A percentile compares a stretch with the other conserved stretches of the same genome.
Evolutionary conservation across 2,888 invertebrate genomes (phyloP).

Genomic region (Drosophila silvestris): DNA sequence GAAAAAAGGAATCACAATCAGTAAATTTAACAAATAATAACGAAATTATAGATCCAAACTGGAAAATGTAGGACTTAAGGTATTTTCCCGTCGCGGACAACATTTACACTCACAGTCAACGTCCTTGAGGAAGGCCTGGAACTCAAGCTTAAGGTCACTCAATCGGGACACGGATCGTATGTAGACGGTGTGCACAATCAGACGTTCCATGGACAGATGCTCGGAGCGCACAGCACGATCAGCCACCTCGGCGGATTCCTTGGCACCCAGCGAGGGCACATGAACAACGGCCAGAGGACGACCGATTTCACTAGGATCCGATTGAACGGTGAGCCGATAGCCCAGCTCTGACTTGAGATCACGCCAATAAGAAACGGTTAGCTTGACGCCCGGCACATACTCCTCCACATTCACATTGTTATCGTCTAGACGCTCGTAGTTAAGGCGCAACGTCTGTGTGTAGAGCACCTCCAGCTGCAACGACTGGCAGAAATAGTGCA

Average conservation of each 20-base stretch:
- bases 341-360: conserved; percentile 91
- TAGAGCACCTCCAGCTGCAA: conserved; percentile 96
- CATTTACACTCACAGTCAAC: conserved; percentile 90
- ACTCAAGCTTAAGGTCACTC: conserved; percentile 90
- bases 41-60: neutral
- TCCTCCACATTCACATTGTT: conserved; percentile 96
- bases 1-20: conserved; percentile 50
- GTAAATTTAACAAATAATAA: neutral
- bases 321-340: conserved; percentile 94
- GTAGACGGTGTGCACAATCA: conserved; percentile 97
- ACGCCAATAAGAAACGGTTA: conserved; percentile 98
- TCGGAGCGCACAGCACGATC: conserved; percentile 94
- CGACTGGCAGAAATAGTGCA: conserved; percentile 97
- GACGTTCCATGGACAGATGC: conserved; percentile 96
- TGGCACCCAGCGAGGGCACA: conserved; percentile 86
- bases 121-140: conserved; percentile 87
- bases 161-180: conserved; percentile 94
- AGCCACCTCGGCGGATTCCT: conserved; percentile 88
- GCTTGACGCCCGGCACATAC: conserved; percentile 94
- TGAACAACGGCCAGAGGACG: conserved; percentile 91
- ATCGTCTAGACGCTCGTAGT: conserved; percentile 94
- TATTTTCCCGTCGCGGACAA: conserved; percentile 12
- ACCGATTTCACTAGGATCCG: conserved; percentile 92
- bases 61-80: neutral
- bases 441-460: conserved; percentile 94